Conservation (phyloP, 2,113 vertebrate species). For the Amblyornis subalaris region DNA sequence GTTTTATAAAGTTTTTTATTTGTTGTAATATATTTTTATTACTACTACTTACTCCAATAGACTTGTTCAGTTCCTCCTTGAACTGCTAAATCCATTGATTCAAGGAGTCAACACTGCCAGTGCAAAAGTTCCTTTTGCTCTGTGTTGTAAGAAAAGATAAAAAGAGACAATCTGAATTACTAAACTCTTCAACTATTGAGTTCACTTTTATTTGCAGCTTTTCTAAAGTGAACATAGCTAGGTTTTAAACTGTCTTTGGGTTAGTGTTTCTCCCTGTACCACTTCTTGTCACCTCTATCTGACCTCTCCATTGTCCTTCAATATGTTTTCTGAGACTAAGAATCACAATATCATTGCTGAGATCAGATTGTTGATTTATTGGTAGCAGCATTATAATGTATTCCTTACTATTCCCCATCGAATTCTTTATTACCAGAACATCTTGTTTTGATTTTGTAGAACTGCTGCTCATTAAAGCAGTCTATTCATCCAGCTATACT, state of each 20-base stretch:
- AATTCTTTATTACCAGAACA: background rate
- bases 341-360: background rate
- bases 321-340: background rate
- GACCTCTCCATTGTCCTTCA: background rate
- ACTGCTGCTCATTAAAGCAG: background rate
- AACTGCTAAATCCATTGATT: background rate
- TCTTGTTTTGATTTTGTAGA: constrained; percentile 12
- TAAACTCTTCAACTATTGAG: background rate
- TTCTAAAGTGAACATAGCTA: background rate
- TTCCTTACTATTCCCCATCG: background rate
- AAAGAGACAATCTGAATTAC: background rate
- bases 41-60: background rate
- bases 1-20: background rate
- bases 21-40: background rate
- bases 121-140: background rate
- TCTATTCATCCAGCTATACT: background rate
- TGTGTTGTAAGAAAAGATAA: background rate
- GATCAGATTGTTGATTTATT: background rate
- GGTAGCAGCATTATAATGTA: background rate
- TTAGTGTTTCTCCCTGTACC: background rate
- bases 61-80: background rate
- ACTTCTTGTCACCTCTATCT: background rate
- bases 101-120: background rate
- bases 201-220: background rate
- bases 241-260: background rate